Percentiles rank a stretch among this genome's conserved stretches.
Conservation (phyloP, 2,888 invertebrate species). For the Dryococelus australis region DNA sequence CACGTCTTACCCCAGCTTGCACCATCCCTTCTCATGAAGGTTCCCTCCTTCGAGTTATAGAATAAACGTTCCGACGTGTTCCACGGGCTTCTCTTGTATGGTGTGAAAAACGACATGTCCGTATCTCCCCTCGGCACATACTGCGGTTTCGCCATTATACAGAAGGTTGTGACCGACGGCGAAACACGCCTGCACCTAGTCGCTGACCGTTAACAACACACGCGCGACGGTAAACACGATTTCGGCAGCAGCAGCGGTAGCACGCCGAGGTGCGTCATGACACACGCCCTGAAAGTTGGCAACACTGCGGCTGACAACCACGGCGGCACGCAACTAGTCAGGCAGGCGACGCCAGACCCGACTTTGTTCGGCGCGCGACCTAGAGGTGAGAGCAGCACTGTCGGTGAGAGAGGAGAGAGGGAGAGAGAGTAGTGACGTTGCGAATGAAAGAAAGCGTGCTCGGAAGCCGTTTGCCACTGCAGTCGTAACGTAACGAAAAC, state of each 20-base stretch:
- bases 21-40: background rate
- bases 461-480: too few relatives aligned
- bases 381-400: background rate
- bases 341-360: background rate
- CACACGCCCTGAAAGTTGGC: slow-evolving; percentile 12
- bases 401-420: background rate
- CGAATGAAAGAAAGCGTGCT: too few relatives aligned
- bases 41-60: background rate
- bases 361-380: background rate
- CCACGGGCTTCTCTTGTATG: slow-evolving; percentile 11
- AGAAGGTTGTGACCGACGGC: background rate
- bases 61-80: background rate
- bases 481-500: too few relatives aligned
- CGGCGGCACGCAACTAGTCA: background rate
- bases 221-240: background rate
- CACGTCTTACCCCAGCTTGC: slow-evolving; percentile 2
- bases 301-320: background rate
- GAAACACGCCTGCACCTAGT: background rate
- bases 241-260: background rate
- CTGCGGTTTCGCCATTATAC: background rate
- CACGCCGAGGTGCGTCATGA: background rate
- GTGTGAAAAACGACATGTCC: background rate
- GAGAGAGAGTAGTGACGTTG: too few relatives aligned
- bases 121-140: background rate
- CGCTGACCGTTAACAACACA: background rate